Percentiles rank a stretch among this genome's conserved stretches.
These are phyloP conservation scores for Oreochromis tanganicae DNA, from an alignment of 2,113 vertebrate species.

Conservation along the genomic window DNA sequence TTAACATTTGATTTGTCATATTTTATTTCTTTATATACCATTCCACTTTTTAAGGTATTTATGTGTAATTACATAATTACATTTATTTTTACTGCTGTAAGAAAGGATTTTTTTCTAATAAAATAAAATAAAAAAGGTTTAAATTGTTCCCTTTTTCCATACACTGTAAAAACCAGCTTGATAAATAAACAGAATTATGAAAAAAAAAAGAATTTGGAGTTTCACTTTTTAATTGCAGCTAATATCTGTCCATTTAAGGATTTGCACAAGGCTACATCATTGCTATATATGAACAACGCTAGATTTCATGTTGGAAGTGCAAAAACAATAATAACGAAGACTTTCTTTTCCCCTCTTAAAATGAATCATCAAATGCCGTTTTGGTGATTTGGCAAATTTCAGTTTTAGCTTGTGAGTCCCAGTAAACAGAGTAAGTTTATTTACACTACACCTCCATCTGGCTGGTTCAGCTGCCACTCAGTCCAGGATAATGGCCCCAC, in stretches of 20 bases:
- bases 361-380: fast-evolving
- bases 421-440: neutral
- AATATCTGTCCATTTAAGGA: neutral
- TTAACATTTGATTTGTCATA: neutral
- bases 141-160: neutral
- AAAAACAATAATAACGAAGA: neutral
- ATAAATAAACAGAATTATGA: neutral
- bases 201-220: neutral
- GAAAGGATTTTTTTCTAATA: neutral
- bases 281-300: fast-evolving
- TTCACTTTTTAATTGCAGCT: no score
- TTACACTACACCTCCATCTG: neutral
- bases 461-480: neutral
- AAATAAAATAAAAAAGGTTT: neutral
- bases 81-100: neutral
- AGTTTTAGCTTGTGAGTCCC: neutral
- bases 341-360: neutral
- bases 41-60: neutral
- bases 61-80: neutral
- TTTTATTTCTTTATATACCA: neutral
- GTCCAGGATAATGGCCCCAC: neutral
- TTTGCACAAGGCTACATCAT: neutral
- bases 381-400: neutral
- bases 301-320: neutral
- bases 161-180: neutral